These are phyloP conservation scores for Diachasma alloeum DNA, from an alignment of 1,140 invertebrate species.

Conservation along the genomic window DNA sequence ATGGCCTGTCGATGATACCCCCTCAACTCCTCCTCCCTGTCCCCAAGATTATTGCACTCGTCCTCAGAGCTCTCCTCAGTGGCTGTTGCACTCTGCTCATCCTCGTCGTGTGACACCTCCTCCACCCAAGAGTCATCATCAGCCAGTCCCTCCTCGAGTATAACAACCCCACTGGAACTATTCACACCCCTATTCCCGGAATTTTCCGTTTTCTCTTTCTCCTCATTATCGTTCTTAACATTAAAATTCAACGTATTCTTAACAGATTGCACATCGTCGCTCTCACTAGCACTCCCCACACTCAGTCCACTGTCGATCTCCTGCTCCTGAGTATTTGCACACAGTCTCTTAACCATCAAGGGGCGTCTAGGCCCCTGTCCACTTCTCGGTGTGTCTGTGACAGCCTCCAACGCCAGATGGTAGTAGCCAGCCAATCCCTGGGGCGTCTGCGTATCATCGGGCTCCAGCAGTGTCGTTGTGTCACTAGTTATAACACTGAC, in stretches of 20 bases:
- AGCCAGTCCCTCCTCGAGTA: conserved; percentile 82
- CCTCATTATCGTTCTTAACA: neutral
- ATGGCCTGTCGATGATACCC: conserved; percentile 82
- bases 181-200: conserved; percentile 18
- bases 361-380: conserved; percentile 53
- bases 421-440: conserved; percentile 58
- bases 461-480: conserved; percentile 74
- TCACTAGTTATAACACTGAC: conserved; percentile 77
- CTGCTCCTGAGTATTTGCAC: conserved; percentile 44
- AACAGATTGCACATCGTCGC: conserved; percentile 49
- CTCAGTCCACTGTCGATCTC: conserved; percentile 57
- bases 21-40: conserved; percentile 81
- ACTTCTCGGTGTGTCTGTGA: conserved; percentile 43
- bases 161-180: conserved; percentile 67
- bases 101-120: conserved; percentile 80
- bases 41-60: conserved; percentile 61
- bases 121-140: conserved; percentile 90
- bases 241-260: conserved; percentile 34
- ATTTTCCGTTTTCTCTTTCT: neutral
- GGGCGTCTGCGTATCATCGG: conserved; percentile 51
- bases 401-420: conserved; percentile 58
- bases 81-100: conserved; percentile 65
- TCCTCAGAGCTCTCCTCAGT: conserved; percentile 68
- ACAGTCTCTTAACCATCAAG: conserved; percentile 45
- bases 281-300: conserved; percentile 60